Evolutionary conservation across 2,113 vertebrate genomes (phyloP).

Genomic region (Galbula dea): DNA sequence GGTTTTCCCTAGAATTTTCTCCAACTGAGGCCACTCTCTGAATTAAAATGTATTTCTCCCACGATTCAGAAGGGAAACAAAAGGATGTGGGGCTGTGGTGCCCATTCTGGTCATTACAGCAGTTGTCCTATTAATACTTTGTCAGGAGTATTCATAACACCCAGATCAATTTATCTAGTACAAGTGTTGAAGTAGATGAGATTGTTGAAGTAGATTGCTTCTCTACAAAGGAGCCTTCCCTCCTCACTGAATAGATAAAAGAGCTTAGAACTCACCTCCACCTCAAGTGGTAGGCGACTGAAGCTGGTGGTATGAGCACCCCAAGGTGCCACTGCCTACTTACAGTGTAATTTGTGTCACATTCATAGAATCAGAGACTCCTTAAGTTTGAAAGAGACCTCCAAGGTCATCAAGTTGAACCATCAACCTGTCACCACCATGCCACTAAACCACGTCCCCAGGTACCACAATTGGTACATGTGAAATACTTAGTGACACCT

Average conservation of each 20-base stretch:
- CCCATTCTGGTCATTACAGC: not conserved
- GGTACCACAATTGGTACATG: too few relatives aligned
- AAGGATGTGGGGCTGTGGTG: not conserved
- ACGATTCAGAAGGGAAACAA: not conserved
- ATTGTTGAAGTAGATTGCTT: not conserved
- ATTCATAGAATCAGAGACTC: too few relatives aligned
- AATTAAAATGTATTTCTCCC: not conserved
- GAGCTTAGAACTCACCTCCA: not conserved
- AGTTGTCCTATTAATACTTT: not conserved
- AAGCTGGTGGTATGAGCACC: not conserved
- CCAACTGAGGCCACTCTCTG: not conserved
- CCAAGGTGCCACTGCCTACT: not conserved
- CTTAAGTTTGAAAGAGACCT: too few relatives aligned
- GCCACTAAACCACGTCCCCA: too few relatives aligned
- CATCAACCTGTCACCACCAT: too few relatives aligned
- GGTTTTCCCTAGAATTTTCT: not conserved
- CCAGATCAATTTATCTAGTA: not conserved
- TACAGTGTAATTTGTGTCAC: not conserved
- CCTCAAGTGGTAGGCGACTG: not conserved
- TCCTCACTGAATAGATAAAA: not conserved
- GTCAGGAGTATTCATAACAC: not conserved
- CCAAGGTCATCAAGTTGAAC: too few relatives aligned
- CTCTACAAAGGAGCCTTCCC: not conserved
- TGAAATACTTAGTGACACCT: not conserved
- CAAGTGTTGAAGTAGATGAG: not conserved